These are phyloP conservation scores for Caenorhabditis virilis DNA, from an alignment of 2,888 invertebrate species.

Conservation along the genomic window DNA sequence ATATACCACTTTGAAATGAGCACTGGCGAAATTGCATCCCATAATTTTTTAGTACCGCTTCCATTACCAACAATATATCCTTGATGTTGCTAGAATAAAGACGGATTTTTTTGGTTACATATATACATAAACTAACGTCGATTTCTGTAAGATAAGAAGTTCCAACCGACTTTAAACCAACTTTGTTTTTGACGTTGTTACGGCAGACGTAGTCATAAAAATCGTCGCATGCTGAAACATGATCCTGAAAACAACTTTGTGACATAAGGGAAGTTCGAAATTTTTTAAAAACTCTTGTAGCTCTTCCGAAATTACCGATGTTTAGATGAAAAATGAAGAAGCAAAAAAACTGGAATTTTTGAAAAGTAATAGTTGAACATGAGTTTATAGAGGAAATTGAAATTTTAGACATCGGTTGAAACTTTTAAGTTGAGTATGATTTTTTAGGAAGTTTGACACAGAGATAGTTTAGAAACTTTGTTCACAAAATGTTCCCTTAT, in stretches of 20 bases:
- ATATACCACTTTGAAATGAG: constrained; percentile 19
- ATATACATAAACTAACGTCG: too few relatives aligned
- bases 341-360: neutral
- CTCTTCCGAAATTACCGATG: neutral
- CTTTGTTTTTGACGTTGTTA: constrained; percentile 1
- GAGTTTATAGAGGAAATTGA: too few relatives aligned
- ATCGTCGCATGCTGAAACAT: constrained; percentile 15
- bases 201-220: constrained; percentile 22
- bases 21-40: constrained; percentile 10
- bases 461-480: too few relatives aligned
- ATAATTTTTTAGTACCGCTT: constrained; percentile 4
- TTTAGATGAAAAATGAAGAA: neutral
- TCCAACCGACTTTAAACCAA: too few relatives aligned
- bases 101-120: neutral
- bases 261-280: neutral
- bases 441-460: too few relatives aligned
- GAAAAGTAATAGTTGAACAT: too few relatives aligned
- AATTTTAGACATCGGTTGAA: too few relatives aligned
- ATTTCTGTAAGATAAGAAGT: too few relatives aligned
- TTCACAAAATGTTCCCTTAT: too few relatives aligned
- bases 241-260: neutral
- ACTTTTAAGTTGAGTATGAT: too few relatives aligned
- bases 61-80: constrained; percentile 9
- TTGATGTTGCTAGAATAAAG: constrained; percentile 22
- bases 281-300: neutral